Evolutionary conservation across 2,888 invertebrate genomes (phyloP), one percentile per base, ranked within the genome.

Genomic region (Chymomyza amoena): DNA sequence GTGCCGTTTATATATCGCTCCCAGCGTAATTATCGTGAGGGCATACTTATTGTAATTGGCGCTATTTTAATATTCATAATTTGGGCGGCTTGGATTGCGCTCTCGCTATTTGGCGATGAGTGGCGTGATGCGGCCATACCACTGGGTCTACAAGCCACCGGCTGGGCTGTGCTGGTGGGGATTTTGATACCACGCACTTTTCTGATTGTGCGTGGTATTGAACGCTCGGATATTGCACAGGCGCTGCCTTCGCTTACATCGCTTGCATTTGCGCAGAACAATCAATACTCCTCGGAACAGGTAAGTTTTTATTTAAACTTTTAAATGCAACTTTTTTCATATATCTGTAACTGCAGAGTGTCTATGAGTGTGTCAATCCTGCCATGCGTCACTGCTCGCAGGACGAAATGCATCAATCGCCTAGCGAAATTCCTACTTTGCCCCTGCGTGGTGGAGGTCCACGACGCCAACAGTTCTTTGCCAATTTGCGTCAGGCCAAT

Each of bases 181-280:
- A 92, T 95, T n/a, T 93, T 95, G 76, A 94, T 95, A 83, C 95
- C 95, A 0, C 92, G 95, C 64, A 94, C 95, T 0, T 95, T 95
- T 81, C 92, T 94, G 69, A 95, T 95, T 92, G 93, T 94, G 5
- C 93, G 94, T 2, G 93, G 94, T 32, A 93, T 94, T 28, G 93
- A 94, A 25, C 92, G 94, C 20, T 94, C 94, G 57, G 93, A 94
- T 77, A 92, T 93, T 75, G 93, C 93, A 1, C 93, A 93, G 78
- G 92, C 93, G 0, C 81, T 93, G 66, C 93, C 93, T 0, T 93
- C 93, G n/a, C 79, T 92, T 2, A 92, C 92, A 5, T 91, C 92
- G 7, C 75, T 92, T 69, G 91, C 92, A 13, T 88, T 90, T 91
- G 85, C 93, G 88, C 83, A 93, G 89, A 91, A 91, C 71, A 91